phyloP scores from a whole-genome alignment of 2,797 vertebrate genomes.

The Coranthus polyacanthus region DNA sequence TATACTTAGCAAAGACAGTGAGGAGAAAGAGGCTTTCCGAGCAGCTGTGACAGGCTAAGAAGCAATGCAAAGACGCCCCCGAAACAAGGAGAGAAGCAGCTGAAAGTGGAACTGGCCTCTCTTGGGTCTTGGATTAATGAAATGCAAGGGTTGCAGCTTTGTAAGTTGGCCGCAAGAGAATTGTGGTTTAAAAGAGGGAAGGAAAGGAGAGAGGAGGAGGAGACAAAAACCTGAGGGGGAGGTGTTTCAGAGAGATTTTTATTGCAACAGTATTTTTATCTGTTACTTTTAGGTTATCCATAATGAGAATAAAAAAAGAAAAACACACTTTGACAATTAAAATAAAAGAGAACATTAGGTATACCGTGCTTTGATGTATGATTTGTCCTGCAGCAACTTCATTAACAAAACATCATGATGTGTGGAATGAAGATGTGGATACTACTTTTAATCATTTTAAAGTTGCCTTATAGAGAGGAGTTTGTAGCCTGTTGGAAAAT shows the following conservation, averaged over 20 bases:
- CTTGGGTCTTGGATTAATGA: conserved; percentile 31
- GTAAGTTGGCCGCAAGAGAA: not conserved
- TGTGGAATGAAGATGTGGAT: not conserved
- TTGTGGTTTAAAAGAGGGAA: not conserved
- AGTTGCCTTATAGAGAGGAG: not conserved
- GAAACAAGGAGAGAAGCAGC: conserved; percentile 34
- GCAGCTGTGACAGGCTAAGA: conserved; percentile 40
- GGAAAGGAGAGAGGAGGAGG: not conserved
- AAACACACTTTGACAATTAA: not conserved
- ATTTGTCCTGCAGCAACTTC: conserved; percentile 16
- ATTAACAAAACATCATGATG: conserved; percentile 5
- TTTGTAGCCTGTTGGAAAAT: not conserved
- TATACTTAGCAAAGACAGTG: conserved; percentile 32
- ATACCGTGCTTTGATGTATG: too few relatives aligned
- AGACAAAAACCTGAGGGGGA: not conserved
- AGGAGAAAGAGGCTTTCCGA: conserved; percentile 32
- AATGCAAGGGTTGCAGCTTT: conserved; percentile 19
- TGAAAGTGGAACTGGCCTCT: conserved; percentile 19
- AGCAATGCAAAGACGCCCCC: conserved; percentile 18
- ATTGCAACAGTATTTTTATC: too few relatives aligned
- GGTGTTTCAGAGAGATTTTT: not conserved
- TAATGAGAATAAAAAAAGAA: not conserved
- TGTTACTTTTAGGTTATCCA: too few relatives aligned
- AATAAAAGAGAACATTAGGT: not conserved
- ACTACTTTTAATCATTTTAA: not conserved